Percentiles rank a stretch among this genome's conserved stretches.
phyloP scores from a whole-genome alignment of 2,113 vertebrate genomes.

The Leucoraja erinaceus region DNA sequence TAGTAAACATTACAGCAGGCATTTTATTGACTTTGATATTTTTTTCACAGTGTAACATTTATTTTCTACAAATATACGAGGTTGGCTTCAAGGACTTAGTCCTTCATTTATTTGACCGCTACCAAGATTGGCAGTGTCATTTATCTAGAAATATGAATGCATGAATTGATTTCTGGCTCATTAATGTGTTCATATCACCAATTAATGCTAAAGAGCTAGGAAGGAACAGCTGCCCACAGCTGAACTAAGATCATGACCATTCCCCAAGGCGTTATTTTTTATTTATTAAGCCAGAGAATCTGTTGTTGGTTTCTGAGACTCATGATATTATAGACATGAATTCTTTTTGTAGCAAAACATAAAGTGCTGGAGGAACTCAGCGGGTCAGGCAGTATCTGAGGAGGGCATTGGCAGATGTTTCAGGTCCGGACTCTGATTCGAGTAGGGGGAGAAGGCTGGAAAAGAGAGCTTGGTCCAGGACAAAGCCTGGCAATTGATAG shows the following conservation, averaged over 20 bases:
- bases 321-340: neutral
- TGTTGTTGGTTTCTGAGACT: neutral
- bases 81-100: neutral
- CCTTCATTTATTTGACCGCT: neutral
- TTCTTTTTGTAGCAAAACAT: neutral
- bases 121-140: neutral
- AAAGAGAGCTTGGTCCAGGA: too few species aligned
- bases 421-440: too few species aligned
- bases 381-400: too few species aligned
- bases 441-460: too few species aligned
- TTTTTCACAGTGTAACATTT: neutral
- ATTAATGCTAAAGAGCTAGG: neutral
- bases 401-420: too few species aligned
- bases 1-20: neutral
- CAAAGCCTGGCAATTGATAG: too few species aligned
- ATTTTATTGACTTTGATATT: neutral
- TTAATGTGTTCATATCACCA: neutral
- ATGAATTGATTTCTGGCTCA: neutral
- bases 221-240: slow-evolving; percentile 29
- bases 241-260: neutral
- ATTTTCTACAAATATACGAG: neutral
- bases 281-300: neutral
- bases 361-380: too few species aligned
- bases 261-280: slow-evolving; percentile 23
- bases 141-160: slow-evolving; percentile 21